Percentiles rank a stretch among this genome's conserved stretches.
These are phyloP conservation scores for Umimayanthus chanpuru DNA, from an alignment of 92 coral and sea anemone species.

Conservation along the genomic window DNA sequence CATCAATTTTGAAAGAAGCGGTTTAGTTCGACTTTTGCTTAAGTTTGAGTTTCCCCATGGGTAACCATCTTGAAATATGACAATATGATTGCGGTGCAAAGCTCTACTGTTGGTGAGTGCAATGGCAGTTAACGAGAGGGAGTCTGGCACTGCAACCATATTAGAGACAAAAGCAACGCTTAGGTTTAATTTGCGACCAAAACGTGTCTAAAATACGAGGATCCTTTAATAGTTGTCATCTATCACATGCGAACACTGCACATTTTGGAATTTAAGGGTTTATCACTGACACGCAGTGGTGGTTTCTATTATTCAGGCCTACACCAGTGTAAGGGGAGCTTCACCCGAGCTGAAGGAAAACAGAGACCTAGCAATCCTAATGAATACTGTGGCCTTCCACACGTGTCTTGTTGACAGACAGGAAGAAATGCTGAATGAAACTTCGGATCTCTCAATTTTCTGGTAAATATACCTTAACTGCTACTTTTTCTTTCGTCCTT, in stretches of 20 bases:
- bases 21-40: no score
- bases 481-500: not conserved
- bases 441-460: slow-evolving; percentile 92
- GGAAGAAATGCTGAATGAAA: slow-evolving; percentile 76
- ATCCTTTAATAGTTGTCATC: not conserved
- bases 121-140: no score
- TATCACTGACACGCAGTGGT: not conserved
- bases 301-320: slow-evolving; percentile 67
- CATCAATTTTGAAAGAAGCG: no score
- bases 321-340: slow-evolving; percentile 94
- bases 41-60: no score
- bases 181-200: no score
- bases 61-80: no score
- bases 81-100: no score
- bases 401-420: slow-evolving; percentile 90
- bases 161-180: no score
- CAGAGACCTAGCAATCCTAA: slow-evolving; percentile 82
- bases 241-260: not conserved
- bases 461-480: slow-evolving; percentile 54
- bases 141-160: no score
- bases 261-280: not conserved
- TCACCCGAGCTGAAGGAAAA: slow-evolving; percentile 97
- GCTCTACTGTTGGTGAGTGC: no score
- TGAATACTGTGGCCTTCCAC: slow-evolving; percentile 95
- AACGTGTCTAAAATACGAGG: no score